Conservation (phyloP, 2,888 invertebrate species). For the Trissolcus brochymenae region DNA sequence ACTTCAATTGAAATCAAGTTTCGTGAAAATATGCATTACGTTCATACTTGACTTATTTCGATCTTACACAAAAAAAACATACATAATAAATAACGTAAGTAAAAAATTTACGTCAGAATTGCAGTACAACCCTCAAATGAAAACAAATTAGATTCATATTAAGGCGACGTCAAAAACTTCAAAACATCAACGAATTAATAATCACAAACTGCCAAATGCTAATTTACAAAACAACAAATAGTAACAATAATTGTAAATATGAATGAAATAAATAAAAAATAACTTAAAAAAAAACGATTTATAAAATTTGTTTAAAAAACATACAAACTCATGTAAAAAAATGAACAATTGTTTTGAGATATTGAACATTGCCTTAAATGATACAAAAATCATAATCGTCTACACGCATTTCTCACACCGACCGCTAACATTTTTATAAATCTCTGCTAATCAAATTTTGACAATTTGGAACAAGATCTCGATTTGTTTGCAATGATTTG, state of each 20-base stretch:
- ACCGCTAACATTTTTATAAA: slow-evolving; percentile 69
- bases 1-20: too few relatives aligned
- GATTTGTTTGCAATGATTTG: slow-evolving; percentile 35
- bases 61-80: slow-evolving; percentile 49
- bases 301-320: too few relatives aligned
- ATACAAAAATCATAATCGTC: slow-evolving; percentile 20
- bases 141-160: slow-evolving; percentile 32
- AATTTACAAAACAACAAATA: background rate
- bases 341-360: slow-evolving; percentile 4
- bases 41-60: slow-evolving; percentile 42
- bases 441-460: slow-evolving; percentile 61
- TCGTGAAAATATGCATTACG: slow-evolving; percentile 25
- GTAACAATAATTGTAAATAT: background rate
- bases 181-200: background rate
- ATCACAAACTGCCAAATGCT: background rate
- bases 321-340: slow-evolving; percentile 3
- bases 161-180: slow-evolving; percentile 33
- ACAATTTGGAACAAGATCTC: slow-evolving; percentile 43
- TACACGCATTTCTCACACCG: slow-evolving; percentile 37
- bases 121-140: slow-evolving; percentile 42
- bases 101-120: slow-evolving; percentile 49
- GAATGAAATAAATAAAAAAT: background rate
- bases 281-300: background rate
- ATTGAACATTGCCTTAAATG: slow-evolving; percentile 32
- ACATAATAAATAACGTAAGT: slow-evolving; percentile 51